These are phyloP conservation scores for Betta splendens DNA, from an alignment of 2,797 vertebrate genomes.

Conservation along the genomic window DNA sequence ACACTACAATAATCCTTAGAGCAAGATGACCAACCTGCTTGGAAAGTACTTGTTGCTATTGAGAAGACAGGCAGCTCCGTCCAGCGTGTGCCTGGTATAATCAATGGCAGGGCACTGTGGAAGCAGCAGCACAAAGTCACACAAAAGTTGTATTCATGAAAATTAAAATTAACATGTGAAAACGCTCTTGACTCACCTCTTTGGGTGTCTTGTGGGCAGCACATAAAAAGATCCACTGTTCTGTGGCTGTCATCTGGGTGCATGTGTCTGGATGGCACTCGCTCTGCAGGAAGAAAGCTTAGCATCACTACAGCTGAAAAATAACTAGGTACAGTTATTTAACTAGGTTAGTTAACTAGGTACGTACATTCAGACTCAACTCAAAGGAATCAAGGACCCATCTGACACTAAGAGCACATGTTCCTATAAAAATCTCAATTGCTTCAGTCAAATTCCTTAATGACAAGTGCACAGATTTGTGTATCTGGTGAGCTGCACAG, in stretches of 20 bases:
- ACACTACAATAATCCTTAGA: no score
- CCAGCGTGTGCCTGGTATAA: slow-evolving; percentile 98
- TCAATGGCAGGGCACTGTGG: slow-evolving; percentile 97
- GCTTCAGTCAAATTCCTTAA: no score
- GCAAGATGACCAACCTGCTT: slow-evolving; percentile 87
- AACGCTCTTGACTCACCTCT: slow-evolving; percentile 81
- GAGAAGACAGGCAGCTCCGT: slow-evolving; percentile 98
- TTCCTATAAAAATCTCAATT: no score
- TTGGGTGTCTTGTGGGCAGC: slow-evolving; percentile 99
- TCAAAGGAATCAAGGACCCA: no score
- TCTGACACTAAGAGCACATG: no score
- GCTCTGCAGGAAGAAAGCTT: slow-evolving; percentile 80
- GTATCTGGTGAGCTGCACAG: neutral
- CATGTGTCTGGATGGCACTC: slow-evolving; percentile 99
- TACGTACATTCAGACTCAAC: no score
- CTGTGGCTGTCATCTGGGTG: slow-evolving; percentile 99
- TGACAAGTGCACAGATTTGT: no score
- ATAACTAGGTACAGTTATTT: no score
- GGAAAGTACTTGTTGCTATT: slow-evolving; percentile 99
- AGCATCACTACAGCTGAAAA: slow-evolving; percentile 2
- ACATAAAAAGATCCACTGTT: slow-evolving; percentile 99
- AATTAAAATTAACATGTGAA: neutral
- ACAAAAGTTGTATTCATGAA: neutral
- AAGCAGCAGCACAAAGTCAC: slow-evolving; percentile 17
- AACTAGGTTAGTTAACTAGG: no score